A percentile compares a stretch with the other conserved stretches of the same genome.
phyloP scores from a whole-genome alignment of 2,113 vertebrate genomes.

The Rhadina sibilatrix region DNA sequence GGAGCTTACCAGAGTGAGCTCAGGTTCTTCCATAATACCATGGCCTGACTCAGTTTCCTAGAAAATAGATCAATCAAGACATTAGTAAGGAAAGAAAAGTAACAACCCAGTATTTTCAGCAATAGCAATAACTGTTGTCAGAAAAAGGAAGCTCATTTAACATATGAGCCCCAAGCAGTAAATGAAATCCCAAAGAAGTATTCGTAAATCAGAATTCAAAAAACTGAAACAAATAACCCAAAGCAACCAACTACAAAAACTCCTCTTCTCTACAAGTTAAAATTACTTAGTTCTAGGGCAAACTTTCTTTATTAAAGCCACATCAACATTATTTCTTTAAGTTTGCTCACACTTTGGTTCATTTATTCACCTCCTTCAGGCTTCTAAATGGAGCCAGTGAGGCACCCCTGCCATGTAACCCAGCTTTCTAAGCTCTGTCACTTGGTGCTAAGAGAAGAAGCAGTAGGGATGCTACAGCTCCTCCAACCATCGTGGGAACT shows the following conservation, averaged over 20 bases:
- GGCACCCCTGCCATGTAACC: fast-evolving
- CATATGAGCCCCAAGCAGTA: neutral
- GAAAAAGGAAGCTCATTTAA: neutral
- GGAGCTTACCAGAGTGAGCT: constrained; percentile 82
- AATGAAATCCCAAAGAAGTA: neutral
- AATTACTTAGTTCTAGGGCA: neutral
- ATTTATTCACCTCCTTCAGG: neutral
- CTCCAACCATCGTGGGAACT: neutral
- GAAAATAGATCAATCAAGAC: neutral
- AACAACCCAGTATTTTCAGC: neutral
- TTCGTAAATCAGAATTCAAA: neutral
- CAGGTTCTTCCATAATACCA: constrained; percentile 91
- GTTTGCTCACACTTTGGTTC: neutral
- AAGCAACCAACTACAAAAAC: neutral
- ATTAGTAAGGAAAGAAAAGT: neutral
- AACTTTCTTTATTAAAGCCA: neutral
- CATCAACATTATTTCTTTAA: neutral
- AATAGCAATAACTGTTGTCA: neutral
- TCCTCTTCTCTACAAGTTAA: neutral
- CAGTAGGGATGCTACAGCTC: neutral
- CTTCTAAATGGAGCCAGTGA: neutral
- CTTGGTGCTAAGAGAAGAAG: neutral
- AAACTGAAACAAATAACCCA: neutral
- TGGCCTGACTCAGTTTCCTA: constrained; percentile 74
- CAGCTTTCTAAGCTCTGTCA: neutral